Percentiles rank a stretch among this genome's conserved stretches.
Evolutionary conservation across 2,113 vertebrate species (phyloP).

Genomic region (Myotis lucifugus): DNA sequence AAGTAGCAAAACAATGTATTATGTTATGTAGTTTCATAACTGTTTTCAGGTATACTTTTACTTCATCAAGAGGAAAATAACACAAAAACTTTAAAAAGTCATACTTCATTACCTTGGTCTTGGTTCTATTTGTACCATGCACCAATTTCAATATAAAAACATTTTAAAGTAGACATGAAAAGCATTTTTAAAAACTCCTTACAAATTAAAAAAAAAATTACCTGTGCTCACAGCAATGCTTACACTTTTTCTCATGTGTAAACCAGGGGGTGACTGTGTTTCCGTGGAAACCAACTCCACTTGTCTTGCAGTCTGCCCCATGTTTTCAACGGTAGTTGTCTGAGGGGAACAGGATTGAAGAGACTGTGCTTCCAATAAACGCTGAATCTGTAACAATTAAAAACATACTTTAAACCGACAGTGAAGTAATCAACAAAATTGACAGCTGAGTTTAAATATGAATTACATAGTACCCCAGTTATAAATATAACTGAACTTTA

Average conservation of each 20-base stretch:
- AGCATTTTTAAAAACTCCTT: slow-evolving; percentile 6
- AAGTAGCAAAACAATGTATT: not conserved
- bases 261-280: slow-evolving; percentile 69
- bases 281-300: slow-evolving; percentile 82
- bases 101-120: slow-evolving; percentile 22
- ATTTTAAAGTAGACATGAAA: not conserved
- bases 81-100: not conserved
- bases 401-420: slow-evolving; percentile 34
- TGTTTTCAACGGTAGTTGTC: not conserved
- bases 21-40: not conserved
- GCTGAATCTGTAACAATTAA: slow-evolving; percentile 89
- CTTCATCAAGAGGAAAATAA: slow-evolving; percentile 28
- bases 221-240: slow-evolving; percentile 97
- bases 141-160: slow-evolving; percentile 34
- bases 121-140: not conserved
- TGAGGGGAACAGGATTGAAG: slow-evolving; percentile 69
- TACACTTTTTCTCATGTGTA: slow-evolving; percentile 82
- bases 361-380: slow-evolving; percentile 92
- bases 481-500: slow-evolving; percentile 52
- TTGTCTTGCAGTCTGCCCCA: slow-evolving; percentile 45
- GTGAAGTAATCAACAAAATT: slow-evolving; percentile 35
- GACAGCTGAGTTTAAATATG: slow-evolving; percentile 43
- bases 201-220: slow-evolving; percentile 72
- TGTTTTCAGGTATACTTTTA: slow-evolving; percentile 32
- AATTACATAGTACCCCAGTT: slow-evolving; percentile 16